Base-by-base conservation (phyloP, 2,113 vertebrate species). In the Laterallus jamaicensis region DNA sequence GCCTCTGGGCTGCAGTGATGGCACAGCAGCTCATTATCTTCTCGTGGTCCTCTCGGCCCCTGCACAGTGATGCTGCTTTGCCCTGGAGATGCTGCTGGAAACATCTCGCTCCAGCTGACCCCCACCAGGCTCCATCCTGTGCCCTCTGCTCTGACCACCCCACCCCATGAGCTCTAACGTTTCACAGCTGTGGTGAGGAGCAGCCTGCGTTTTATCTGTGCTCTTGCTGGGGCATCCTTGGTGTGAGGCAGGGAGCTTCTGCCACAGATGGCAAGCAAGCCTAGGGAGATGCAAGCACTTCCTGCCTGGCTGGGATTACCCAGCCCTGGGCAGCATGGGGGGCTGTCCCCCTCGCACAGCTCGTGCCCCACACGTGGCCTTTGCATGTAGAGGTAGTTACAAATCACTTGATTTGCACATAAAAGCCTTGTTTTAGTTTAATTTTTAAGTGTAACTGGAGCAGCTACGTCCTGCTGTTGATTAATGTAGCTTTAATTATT, bases 231-330 rank as follows among this genome's bases (percentile, higher is more conserved):
- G 71, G 70, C 25, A 6, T 39, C 56, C 37, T 62, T 40, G 50
- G 54, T 11, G 2, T 10, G 15, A 40, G 47, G 16, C 64, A 55
- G 31, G 29, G 8, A 8, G 0, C 3, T 2, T 8, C 42, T 44
- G 42, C 42, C 4, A 8, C 63, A 32, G 28, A 21, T 35, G 16
- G 1, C 32, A 4, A 42, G 32, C 20, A 6, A 56, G 28, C 28
- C 40, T 12, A 1, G 35, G 55, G 24, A 86, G 49, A 31, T 4
- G 19, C 0, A 0, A 22, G 15, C 19, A 19, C 3, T 20, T 6
- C 17, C 40, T 22, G 49, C 49, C 49, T 12, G 49, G 49, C 49
- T 49, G 10, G 10, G 49, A 21, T 49, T 22, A 20, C 49, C 19
- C 21, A 21, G 49, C 49, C 49, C 21, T 8, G 11, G 49, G 21